Evolutionary conservation across 2,888 invertebrate species (phyloP), one percentile per base, ranked within the genome.

Genomic region (Caradrina kadenii): DNA sequence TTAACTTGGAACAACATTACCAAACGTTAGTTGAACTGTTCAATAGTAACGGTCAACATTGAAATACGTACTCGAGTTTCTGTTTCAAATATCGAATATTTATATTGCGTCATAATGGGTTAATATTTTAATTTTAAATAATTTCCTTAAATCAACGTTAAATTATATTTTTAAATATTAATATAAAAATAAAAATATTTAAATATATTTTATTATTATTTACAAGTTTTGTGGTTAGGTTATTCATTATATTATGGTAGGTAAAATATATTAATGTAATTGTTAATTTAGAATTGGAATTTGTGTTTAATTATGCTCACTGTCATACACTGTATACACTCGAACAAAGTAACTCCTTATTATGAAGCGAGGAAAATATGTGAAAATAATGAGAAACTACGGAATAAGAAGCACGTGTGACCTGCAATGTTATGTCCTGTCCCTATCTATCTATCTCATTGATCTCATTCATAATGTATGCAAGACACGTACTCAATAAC

Each of bases 1-100:
- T 81, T 74, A 83, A 82, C 82, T 78, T 71, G 52, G 60, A 76
- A 79, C 64, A 82, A 83, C 84, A 78, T 76, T 65, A 63, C 39
- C 49, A 54, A 60, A 64, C 65, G 71, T 63, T 45, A 45, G 15
- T 45, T 45, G 15, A 45, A 45, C 45, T 17, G 67, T 69, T 72
- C 59, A 71, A 64, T 70, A 67, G 62, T 59, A 63, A 73, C 22
- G 13, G 60, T 63, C 59, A 52, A 54, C 13, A 73, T 59, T 66
- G 48, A 63, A 72, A 63, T 67, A 52, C 54, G 52, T 52, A 78
- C 67, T 42, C 39, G 48, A 42, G 42, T 58, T 61, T 52, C 56
- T 42, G 75, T 53, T 73, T 58, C 6, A 61, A 26, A 45, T 56
- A 45, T 15, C 13, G 10, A 15, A 42, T 42, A 42, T 31, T 31